These are phyloP conservation scores for Gadopsis marmoratus DNA, from an alignment of 2,797 vertebrate genomes.

Conservation along the genomic window DNA sequence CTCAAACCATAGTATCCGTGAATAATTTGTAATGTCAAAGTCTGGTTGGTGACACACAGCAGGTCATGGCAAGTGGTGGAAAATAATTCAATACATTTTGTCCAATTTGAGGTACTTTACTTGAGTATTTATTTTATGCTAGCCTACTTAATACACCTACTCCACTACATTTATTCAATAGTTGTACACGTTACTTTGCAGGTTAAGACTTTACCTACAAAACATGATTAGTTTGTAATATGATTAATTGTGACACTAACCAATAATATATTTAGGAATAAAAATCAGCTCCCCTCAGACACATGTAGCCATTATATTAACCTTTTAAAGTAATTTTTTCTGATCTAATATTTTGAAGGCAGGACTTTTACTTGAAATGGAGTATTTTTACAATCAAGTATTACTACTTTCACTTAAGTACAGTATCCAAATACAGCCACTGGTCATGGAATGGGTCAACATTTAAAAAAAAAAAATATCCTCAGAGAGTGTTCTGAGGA, in stretches of 20 bases:
- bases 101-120: not conserved
- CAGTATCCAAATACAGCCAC: not conserved
- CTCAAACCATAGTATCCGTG: fast-evolving
- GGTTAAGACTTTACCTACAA: not conserved
- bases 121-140: not conserved
- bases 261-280: not conserved
- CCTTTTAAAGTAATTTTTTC: not conserved
- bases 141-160: not conserved
- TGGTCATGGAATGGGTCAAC: not conserved
- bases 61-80: not conserved
- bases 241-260: not conserved
- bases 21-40: not conserved
- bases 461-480: not conserved
- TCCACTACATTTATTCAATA: not conserved
- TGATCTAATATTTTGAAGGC: not conserved
- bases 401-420: not conserved
- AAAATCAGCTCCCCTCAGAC: too few species aligned
- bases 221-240: not conserved
- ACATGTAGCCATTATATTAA: not conserved
- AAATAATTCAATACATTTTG: not conserved
- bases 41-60: not conserved
- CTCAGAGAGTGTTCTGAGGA: not conserved
- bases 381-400: not conserved
- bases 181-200: not conserved
- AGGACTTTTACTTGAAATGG: not conserved